Conservation (phyloP, 2,888 invertebrate genomes). For the Spisula subtruncata region DNA sequence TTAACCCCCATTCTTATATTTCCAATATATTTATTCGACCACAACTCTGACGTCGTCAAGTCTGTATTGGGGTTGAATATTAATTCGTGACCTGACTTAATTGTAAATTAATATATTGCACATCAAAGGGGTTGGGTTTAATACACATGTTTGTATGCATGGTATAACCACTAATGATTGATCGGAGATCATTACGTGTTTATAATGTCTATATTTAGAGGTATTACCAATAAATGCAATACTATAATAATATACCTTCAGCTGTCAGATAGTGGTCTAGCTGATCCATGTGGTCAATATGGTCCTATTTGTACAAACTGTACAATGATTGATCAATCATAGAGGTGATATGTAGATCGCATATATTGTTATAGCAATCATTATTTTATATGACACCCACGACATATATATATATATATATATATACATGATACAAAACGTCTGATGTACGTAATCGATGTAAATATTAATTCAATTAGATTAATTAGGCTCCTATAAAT, state of each 20-base stretch:
- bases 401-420: not conserved
- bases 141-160: not conserved
- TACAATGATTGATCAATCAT: not conserved
- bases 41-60: not conserved
- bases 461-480: too few species aligned
- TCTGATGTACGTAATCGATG: not conserved
- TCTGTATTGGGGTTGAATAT: not conserved
- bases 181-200: not conserved
- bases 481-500: too few species aligned
- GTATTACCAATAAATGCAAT: not conserved
- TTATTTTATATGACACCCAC: not conserved
- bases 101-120: not conserved
- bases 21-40: not conserved
- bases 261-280: constrained; percentile 27
- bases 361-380: not conserved
- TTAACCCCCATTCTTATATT: too few species aligned
- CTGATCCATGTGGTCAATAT: constrained; percentile 27
- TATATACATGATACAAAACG: not conserved
- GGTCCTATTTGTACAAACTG: not conserved
- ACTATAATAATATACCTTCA: not conserved
- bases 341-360: not conserved
- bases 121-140: not conserved
- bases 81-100: not conserved
- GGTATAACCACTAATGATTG: not conserved
- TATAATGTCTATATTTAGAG: not conserved